Base-by-base conservation (phyloP, 1,140 invertebrate genomes). In the Ips typographus region DNA sequence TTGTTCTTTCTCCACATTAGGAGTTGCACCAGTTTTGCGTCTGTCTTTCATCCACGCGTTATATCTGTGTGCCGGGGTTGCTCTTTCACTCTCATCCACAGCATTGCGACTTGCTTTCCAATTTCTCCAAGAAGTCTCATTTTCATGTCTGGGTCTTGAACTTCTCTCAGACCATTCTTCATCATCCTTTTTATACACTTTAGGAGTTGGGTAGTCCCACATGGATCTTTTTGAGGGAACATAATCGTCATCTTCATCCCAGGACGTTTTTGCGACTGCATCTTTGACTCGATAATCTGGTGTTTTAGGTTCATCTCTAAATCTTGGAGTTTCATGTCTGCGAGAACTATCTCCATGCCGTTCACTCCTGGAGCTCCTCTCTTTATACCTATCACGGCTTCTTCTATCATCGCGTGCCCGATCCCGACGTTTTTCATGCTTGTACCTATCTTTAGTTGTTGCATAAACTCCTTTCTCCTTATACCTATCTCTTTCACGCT, bases 121-220 rank as follows among this genome's bases (percentile, higher is more conserved):
- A 70, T 60, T 64, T 55, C 64, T 70, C 44, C 49, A 71, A 36
- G 66, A 67, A 22, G 71, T 75, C 38, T 70, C 68, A 2, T 44
- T 55, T 39, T 36, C 51, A 57, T 61, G n/a, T 55, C 36, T 65
- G 62, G 73, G 72, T 65, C 69, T 77, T 70, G 63, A 72, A 72
- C 77, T 82, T 71, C 83, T 77, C 57, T 85, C 85, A 1, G 83
- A 83, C 70, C 81, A 79, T 43, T 82, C 79, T 51, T 72, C 77
- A 39, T 71, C 40, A 4, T 70, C 78, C 75, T 74, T 78, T 47
- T 82, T 83, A 60, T 85, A 82, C 2, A 85, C 78, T 71, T 84
- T 83, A 0, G 95, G 95, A 1, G 95, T 97, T 0, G 95, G 94
- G 77, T 94, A 88, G 82, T 98, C 96, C 95, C 96, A 98, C 53